These are phyloP conservation scores for Helleia helle DNA, from an alignment of 2,888 invertebrate species.

Conservation along the genomic window DNA sequence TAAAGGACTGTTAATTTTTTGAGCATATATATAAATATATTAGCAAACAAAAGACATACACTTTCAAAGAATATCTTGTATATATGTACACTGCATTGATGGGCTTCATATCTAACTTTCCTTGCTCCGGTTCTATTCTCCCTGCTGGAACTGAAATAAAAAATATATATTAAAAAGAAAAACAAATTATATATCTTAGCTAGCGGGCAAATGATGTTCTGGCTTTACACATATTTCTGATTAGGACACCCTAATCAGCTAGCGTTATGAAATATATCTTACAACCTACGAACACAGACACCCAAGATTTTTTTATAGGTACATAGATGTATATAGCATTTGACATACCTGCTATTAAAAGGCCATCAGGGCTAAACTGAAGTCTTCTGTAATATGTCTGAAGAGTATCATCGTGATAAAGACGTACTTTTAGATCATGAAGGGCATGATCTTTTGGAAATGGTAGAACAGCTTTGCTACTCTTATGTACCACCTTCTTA, in stretches of 20 bases:
- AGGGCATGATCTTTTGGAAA: constrained; percentile 75
- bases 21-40: too few relatives aligned
- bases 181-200: too few relatives aligned
- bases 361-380: constrained; percentile 93
- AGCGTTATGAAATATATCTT: too few relatives aligned
- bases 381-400: constrained; percentile 95
- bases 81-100: constrained; percentile 74
- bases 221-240: too few relatives aligned
- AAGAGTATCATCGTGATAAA: constrained; percentile 94
- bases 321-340: too few relatives aligned
- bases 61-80: constrained; percentile 75
- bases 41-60: constrained; percentile 44
- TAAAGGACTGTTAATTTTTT: too few relatives aligned
- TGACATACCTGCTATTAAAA: constrained; percentile 80
- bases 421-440: constrained; percentile 75
- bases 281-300: too few relatives aligned
- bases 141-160: constrained; percentile 89
- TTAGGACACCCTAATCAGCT: too few relatives aligned
- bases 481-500: constrained; percentile 79
- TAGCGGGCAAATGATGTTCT: too few relatives aligned
- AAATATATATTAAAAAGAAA: too few relatives aligned
- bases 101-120: constrained; percentile 72
- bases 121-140: constrained; percentile 79
- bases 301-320: too few relatives aligned
- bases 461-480: constrained; percentile 74